phyloP scores from a whole-genome alignment of 2,113 vertebrate genomes.

The Oxyruncus cristatus region DNA sequence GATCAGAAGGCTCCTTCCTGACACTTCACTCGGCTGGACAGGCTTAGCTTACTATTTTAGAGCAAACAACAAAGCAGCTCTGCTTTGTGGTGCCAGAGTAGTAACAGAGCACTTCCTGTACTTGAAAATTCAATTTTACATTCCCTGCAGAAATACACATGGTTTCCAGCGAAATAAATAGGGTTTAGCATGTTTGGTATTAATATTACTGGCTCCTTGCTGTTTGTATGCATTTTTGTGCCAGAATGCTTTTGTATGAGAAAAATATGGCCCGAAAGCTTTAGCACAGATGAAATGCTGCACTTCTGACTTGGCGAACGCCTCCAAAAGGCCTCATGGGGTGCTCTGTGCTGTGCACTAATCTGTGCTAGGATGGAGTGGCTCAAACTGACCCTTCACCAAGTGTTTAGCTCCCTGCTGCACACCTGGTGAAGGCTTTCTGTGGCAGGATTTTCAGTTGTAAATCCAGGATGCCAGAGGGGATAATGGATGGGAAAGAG shows the following conservation, averaged over 20 bases:
- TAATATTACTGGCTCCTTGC: slow-evolving; percentile 44
- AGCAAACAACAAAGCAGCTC: slow-evolving; percentile 1
- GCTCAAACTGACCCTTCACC: neutral
- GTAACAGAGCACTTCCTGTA: slow-evolving; percentile 36
- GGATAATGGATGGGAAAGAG: neutral
- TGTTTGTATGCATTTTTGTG: slow-evolving; percentile 47
- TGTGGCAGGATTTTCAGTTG: neutral
- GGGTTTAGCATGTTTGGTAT: slow-evolving; percentile 39
- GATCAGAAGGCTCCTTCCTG: neutral
- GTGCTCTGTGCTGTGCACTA: neutral
- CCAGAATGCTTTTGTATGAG: slow-evolving; percentile 20
- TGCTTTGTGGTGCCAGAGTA: neutral
- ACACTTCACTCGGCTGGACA: neutral
- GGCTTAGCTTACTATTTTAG: neutral
- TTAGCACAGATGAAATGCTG: neutral
- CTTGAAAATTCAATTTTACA: slow-evolving; percentile 36
- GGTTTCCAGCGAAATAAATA: slow-evolving; percentile 41
- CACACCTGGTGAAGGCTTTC: neutral
- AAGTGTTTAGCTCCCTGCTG: neutral
- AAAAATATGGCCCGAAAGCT: slow-evolving; percentile 31
- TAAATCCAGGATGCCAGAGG: neutral
- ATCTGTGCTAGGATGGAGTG: neutral
- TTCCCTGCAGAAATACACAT: slow-evolving; percentile 53
- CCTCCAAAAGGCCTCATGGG: neutral
- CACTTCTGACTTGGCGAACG: neutral